Evolutionary conservation across 2,113 vertebrate genomes (phyloP).

Genomic region (Malurus elegans): DNA sequence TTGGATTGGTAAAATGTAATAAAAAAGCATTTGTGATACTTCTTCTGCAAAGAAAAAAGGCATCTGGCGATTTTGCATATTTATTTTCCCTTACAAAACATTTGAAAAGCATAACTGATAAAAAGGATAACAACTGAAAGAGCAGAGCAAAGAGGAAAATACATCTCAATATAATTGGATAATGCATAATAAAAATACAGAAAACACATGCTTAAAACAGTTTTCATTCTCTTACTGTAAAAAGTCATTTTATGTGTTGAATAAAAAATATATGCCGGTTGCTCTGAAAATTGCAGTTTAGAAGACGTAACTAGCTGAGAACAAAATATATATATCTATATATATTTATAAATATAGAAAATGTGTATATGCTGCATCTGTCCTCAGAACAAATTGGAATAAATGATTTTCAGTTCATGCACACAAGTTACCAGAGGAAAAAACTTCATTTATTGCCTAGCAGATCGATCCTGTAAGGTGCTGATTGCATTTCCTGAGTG

Average conservation of each 20-base stretch:
- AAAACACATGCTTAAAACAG: constrained; percentile 71
- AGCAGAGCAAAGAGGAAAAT: constrained; percentile 68
- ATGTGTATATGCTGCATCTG: constrained; percentile 51
- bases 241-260: constrained; percentile 50
- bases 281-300: constrained; percentile 55
- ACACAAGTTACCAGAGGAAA: constrained; percentile 40
- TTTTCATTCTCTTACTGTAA: constrained; percentile 61
- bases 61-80: constrained; percentile 68
- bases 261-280: constrained; percentile 65
- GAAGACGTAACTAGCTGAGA: constrained; percentile 59
- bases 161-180: constrained; percentile 69
- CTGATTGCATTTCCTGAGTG: constrained; percentile 41
- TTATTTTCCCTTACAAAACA: constrained; percentile 72
- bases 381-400: constrained; percentile 55
- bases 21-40: constrained; percentile 73
- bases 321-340: constrained; percentile 64
- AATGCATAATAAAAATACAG: constrained; percentile 71
- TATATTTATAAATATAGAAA: constrained; percentile 69
- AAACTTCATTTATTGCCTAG: constrained; percentile 47
- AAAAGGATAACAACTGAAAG: constrained; percentile 62
- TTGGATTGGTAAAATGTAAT: constrained; percentile 69
- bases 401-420: constrained; percentile 29
- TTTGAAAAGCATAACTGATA: constrained; percentile 69
- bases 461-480: constrained; percentile 23
- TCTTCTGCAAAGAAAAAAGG: constrained; percentile 71